These are phyloP conservation scores for Semotilus atromaculatus DNA, from an alignment of 2,797 vertebrate genomes.

Conservation along the genomic window DNA sequence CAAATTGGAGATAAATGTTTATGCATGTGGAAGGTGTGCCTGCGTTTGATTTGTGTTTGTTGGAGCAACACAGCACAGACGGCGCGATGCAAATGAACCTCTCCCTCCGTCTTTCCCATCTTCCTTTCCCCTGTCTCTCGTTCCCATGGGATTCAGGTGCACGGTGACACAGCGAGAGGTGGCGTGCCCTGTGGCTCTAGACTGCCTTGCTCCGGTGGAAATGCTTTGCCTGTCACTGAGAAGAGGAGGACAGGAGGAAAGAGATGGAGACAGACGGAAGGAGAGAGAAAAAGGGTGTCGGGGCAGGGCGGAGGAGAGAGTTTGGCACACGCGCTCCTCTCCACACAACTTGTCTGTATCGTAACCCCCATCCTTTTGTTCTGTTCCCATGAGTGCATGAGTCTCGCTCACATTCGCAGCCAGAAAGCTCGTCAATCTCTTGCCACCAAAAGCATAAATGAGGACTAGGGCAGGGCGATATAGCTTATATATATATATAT, in stretches of 20 bases:
- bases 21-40: conserved; percentile 29
- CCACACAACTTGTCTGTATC: conserved; percentile 72
- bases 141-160: conserved; percentile 50
- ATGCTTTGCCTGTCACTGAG: conserved; percentile 68
- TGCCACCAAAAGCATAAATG: conserved; percentile 79
- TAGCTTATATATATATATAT: not conserved
- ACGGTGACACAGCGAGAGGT: conserved; percentile 43
- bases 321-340: conserved; percentile 72
- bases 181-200: conserved; percentile 62
- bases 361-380: conserved; percentile 77
- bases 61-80: conserved; percentile 40
- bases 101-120: conserved; percentile 7
- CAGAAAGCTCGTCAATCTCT: conserved; percentile 81
- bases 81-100: conserved; percentile 47
- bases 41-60: conserved; percentile 53
- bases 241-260: conserved; percentile 57
- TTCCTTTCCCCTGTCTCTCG: conserved; percentile 33
- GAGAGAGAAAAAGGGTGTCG: conserved; percentile 69
- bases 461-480: not conserved
- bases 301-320: conserved; percentile 61
- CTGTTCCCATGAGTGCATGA: conserved; percentile 73
- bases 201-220: conserved; percentile 65
- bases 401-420: conserved; percentile 67
- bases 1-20: conserved; percentile 54
- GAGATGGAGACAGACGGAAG: conserved; percentile 55